Base-by-base conservation (phyloP, 2,888 invertebrate species). In the Melinaea marsaeus region DNA sequence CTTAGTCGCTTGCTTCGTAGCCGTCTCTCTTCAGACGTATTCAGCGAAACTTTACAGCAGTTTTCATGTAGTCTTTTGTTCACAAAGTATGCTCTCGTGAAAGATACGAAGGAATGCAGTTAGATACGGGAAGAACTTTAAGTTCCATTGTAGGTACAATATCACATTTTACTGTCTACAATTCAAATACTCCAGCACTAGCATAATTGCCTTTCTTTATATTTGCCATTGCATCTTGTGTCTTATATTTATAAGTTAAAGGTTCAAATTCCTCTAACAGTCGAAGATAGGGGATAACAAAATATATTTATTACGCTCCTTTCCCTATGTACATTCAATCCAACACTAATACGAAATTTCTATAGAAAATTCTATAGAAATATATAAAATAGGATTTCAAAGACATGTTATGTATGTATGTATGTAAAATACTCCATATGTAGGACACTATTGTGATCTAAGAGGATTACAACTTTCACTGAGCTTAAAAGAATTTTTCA, bases 61-160 rank as follows among this genome's bases (percentile, higher is more conserved):
- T 75, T 75, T 78, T 75, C 76, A 75, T 71, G 77, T 78, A 75
- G 78, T 74, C 84, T 81, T 84, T 85, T 84, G 84, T 84, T 79
- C 72, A 72, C 65, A 67, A 79, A 83, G 83, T 81, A 80, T 79
- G 75, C 63, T 60, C 70, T 61, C 61, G 66, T 60, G 69, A 51
- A 66, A 72, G 71, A 72, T 74, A 71, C 71, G 74, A 75, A 73
- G 73, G 71, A 69, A 73, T 69, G 72, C 72, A 74, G 73, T 75
- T 77, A 76, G 72, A 72, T 71, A 69, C 69, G 70, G 63, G 71
- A 67, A 69, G 69, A 72, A 73, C 68, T 72, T 68, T 70, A 67
- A 64, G 68, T 64, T 62, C 54, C 59, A 51, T 56, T 60, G 45
- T 60, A 56, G 65, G 64, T 65, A 69, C 64, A 65, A 65, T 65